A percentile compares a stretch with the other conserved stretches of the same genome.
These are phyloP conservation scores for Urocyon cinereoargenteus DNA, from an alignment of 2,797 vertebrate genomes.

Conservation along the genomic window DNA sequence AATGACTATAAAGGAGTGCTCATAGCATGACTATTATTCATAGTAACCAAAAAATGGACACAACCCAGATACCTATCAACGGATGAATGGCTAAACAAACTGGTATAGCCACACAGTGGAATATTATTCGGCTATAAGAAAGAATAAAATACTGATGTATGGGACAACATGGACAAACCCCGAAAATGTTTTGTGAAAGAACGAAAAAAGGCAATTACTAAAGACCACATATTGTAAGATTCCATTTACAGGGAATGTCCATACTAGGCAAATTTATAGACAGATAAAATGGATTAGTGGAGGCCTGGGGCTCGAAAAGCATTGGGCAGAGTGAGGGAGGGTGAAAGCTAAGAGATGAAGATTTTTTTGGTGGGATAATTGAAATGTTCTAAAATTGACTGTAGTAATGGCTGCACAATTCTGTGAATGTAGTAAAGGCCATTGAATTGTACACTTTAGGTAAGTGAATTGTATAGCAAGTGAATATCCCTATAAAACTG, in stretches of 20 bases:
- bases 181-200: neutral
- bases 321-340: neutral
- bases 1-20: neutral
- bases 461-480: neutral
- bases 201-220: neutral
- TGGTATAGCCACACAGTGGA: neutral
- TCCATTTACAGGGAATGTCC: conserved; percentile 9
- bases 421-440: neutral
- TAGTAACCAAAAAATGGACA: neutral
- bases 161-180: neutral
- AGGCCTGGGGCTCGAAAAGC: neutral
- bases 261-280: neutral
- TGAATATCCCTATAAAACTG: neutral
- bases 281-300: neutral
- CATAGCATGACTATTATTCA: neutral
- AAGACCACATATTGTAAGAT: neutral
- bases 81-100: neutral
- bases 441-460: neutral
- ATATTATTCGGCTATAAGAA: neutral
- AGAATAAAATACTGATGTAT: neutral
- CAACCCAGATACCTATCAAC: neutral
- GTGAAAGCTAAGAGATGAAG: neutral
- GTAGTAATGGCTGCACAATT: neutral
- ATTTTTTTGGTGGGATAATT: neutral
- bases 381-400: neutral